Base-by-base conservation (phyloP, 2,113 vertebrate species). In the Cercopithecus mona region DNA sequence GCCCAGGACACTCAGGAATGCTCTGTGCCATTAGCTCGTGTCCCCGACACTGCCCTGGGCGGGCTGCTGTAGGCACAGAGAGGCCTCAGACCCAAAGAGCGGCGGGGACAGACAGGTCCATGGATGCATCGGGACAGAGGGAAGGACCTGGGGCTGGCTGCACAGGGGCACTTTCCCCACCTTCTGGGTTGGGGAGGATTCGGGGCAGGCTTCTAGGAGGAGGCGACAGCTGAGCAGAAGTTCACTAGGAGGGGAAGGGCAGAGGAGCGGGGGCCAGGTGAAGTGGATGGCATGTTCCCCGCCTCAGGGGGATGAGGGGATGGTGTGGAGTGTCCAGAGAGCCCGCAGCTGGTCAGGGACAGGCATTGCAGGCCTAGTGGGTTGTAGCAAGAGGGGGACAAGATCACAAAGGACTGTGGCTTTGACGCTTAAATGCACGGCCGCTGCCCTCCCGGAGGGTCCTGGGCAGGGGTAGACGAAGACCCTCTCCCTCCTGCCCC, bases 391-490 rank as follows among this genome's bases (percentile, higher is more conserved):
- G 78, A 64, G 0, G 10, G 25, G 18, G 32, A 55, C 48, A 27
- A 10, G 40, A 48, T 38, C 20, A 2, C 13, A 6, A 38, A 35
- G 30, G 50, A 23, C 22, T 14, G 32, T 1, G 23, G 20, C 0
- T 11, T 52, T 0, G 0, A 40, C 2, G 20, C 16, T 38, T 7
- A 0, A 32, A 10, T 57, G 45, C 30, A 35, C 0, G 0, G 23
- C 68, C 0, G 1, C 40, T 18, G 52, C 16, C 57, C 43, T 38
- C 38, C 75, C 7, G 20, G 57, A 38, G 76, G 2, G 5, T n/a
- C 13, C 84, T 55, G 30, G 27, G 52, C 35, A 40, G 70, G 40
- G 3, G 32, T 0, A 38, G 43, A 27, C 30, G 18, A 18, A n/a
- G 35, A n/a, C 30, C 30, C 25, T 22, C 22, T 35, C 14, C 40